These are phyloP conservation scores for Hipparchia sbordonii DNA, from an alignment of 2,888 invertebrate species.

Conservation along the genomic window DNA sequence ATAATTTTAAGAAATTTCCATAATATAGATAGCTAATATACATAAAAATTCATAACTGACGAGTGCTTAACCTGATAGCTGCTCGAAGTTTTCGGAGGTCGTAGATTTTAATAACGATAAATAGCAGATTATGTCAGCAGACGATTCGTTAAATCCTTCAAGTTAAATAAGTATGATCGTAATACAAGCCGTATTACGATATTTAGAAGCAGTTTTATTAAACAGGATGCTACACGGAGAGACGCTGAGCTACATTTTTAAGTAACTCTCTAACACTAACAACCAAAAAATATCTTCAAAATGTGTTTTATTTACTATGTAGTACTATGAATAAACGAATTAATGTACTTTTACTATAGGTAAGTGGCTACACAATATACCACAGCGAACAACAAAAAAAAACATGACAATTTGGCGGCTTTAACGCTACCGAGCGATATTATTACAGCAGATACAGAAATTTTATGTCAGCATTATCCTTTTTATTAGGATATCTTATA, in stretches of 20 bases:
- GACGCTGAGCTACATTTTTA: neutral
- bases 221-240: neutral
- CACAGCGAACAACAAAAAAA: no score
- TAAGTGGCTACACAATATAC: no score
- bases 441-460: no score
- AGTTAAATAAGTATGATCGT: conserved; percentile 49
- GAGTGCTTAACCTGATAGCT: conserved; percentile 47
- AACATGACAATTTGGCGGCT: no score
- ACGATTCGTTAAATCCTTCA: conserved; percentile 51
- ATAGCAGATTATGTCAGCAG: conserved; percentile 55
- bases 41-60: conserved; percentile 18
- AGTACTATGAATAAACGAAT: no score
- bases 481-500: no score
- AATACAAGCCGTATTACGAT: conserved; percentile 41
- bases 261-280: neutral
- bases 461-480: no score
- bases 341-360: no score
- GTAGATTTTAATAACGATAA: conserved; percentile 66
- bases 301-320: neutral
- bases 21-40: conserved; percentile 29
- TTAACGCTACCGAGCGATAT: no score
- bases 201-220: conserved; percentile 39
- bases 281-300: neutral
- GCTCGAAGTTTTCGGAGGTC: conserved; percentile 51
- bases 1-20: neutral